Evolutionary conservation across 2,888 invertebrate species (phyloP).

Genomic region (Subacronicta megacephala): DNA sequence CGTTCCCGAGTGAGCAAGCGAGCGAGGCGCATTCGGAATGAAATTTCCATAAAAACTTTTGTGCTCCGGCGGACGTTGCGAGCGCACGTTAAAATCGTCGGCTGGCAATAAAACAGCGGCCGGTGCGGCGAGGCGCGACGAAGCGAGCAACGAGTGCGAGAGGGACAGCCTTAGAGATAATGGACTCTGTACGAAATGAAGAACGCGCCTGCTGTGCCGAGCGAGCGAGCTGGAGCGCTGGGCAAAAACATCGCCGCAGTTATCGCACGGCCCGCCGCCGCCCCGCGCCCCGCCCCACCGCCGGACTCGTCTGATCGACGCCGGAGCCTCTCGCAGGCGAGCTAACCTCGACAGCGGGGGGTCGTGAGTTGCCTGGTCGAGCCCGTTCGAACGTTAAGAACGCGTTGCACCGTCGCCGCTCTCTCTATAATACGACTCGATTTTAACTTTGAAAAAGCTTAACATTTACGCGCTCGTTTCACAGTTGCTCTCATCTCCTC

Average conservation of each 20-base stretch:
- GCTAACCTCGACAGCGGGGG: constrained; percentile 87
- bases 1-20: constrained; percentile 86
- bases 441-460: constrained; percentile 80
- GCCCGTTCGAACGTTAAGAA: constrained; percentile 77
- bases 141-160: constrained; percentile 79
- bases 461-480: constrained; percentile 76
- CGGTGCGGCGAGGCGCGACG: constrained; percentile 88
- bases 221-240: constrained; percentile 84
- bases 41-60: constrained; percentile 90
- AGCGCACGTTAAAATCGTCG: constrained; percentile 90
- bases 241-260: constrained; percentile 88
- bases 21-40: constrained; percentile 88
- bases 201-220: constrained; percentile 86
- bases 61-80: constrained; percentile 89
- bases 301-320: constrained; percentile 82
- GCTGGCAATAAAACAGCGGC: constrained; percentile 89
- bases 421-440: constrained; percentile 74
- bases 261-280: constrained; percentile 75
- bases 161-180: constrained; percentile 84
- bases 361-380: constrained; percentile 81
- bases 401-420: constrained; percentile 68
- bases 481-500: constrained; percentile 71
- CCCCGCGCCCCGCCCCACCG: constrained; percentile 67
- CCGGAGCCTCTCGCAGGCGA: constrained; percentile 85
- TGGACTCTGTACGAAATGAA: constrained; percentile 88